Evolutionary conservation across 92 coral and sea anemone genomes (phyloP), one percentile per base, ranked within the genome.

Genomic region (Epizoanthus fatuus): DNA sequence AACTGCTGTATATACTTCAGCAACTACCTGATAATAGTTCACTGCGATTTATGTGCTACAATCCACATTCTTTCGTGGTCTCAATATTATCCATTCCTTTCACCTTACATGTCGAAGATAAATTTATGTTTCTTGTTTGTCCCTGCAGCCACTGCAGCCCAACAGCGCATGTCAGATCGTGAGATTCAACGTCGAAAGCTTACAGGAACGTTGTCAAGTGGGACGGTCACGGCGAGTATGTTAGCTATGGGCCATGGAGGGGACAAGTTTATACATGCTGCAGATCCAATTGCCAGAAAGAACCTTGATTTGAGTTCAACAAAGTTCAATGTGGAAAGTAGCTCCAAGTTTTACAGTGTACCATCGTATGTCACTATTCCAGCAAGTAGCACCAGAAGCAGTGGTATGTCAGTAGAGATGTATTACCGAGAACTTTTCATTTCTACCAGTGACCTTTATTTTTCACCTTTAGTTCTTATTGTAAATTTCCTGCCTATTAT

Each of bases 131-230:
- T 15, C 39, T 47, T 86, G 16, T 39, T 63, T 63, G 71, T 6
- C 71, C 45, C 17, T 89, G 51, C 90, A 95, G 99, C 95, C 51
- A 86, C 83, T 29, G 96, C 98, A 66, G 99, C 98, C 62, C 97
- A 95, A 69, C 98, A 97, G 87, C 98, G 94, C 83, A 97, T 97
- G 99, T 97, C 99, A 32, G 92, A 93, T 37, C 94, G 88, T 25
- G 98, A 93, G 79, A 76, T 90, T 52, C 93, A 83, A 47, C 97
- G 99, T 59, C 99, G 99, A 29, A 91, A 79, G 82, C 81, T 97
- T 25, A 97, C 99, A 16, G 96, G 98, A 49, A 95, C 98, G 9
- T 69, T 97, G 75, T 85, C 87, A 89, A 95, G 98, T 80, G 92
- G 97, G 69, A 89, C 97, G 5, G 98, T 97, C 57, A 97, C 99